Conservation (phyloP, 2,888 invertebrate genomes). For the Zhengitettix transpicula region DNA sequence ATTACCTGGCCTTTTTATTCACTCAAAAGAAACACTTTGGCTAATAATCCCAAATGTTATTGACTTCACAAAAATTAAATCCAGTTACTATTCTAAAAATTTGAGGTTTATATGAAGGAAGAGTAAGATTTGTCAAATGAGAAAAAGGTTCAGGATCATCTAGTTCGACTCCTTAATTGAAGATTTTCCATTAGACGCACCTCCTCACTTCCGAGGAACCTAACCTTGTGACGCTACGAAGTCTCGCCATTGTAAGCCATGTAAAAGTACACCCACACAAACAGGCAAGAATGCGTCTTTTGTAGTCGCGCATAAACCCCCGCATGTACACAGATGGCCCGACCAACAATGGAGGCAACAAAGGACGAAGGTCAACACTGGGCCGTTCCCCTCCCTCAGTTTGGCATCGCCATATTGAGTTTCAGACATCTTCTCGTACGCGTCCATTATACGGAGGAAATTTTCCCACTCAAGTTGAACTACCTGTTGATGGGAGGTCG, state of each 20-base stretch:
- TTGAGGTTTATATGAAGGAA: too few species aligned
- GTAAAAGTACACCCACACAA: neutral
- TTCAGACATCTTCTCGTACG: neutral
- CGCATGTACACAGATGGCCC: neutral
- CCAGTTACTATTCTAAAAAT: too few species aligned
- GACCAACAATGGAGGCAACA: neutral
- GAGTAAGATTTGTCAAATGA: too few species aligned
- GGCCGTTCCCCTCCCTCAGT: neutral
- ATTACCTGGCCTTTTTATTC: too few species aligned
- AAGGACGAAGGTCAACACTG: neutral
- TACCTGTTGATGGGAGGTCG: neutral
- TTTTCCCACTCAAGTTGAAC: neutral
- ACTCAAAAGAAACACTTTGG: too few species aligned
- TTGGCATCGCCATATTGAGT: neutral
- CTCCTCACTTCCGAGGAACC: too few species aligned
- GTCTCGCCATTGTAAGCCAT: neutral
- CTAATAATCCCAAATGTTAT: too few species aligned
- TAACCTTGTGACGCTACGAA: neutral
- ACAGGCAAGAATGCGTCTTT: neutral
- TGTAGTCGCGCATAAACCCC: neutral
- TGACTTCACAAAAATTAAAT: too few species aligned
- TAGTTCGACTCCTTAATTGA: too few species aligned
- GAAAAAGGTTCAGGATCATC: too few species aligned
- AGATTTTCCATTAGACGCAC: too few species aligned
- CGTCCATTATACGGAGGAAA: neutral